Evolutionary conservation across 2,797 vertebrate genomes (phyloP).

Genomic region (Nannoperca obscura): DNA sequence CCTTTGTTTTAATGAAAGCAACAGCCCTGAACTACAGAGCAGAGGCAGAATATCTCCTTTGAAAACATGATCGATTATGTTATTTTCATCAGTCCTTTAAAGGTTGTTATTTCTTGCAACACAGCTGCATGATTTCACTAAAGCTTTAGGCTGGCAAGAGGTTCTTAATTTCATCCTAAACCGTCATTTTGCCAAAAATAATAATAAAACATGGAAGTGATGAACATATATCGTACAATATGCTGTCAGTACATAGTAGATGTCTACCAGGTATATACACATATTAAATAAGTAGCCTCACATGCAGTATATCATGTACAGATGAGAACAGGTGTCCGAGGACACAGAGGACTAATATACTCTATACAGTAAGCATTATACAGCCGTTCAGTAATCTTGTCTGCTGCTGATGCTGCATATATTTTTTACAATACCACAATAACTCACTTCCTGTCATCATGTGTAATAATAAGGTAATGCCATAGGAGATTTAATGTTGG

Average conservation of each 20-base stretch:
- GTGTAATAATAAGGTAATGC: not conserved
- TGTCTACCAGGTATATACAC: too few relatives aligned
- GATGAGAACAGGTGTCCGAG: not conserved
- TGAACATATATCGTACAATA: not conserved
- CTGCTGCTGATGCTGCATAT: slow-evolving; percentile 14
- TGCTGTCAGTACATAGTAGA: not conserved
- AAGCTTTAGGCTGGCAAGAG: not conserved
- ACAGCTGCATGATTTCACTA: not conserved
- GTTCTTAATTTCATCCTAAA: not conserved
- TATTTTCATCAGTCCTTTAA: not conserved
- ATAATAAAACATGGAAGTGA: not conserved
- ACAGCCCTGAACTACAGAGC: not conserved
- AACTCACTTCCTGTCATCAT: not conserved
- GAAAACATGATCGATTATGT: not conserved
- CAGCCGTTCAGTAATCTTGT: too few relatives aligned
- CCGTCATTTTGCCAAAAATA: not conserved
- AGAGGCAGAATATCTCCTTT: not conserved
- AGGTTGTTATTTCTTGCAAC: not conserved
- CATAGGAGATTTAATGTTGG: not conserved
- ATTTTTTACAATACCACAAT: not conserved
- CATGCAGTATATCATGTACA: not conserved
- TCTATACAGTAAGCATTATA: too few relatives aligned
- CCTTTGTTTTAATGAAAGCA: not conserved
- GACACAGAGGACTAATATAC: too few relatives aligned
- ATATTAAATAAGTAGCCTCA: not conserved